A percentile compares a stretch with the other conserved stretches of the same genome.
Conservation (phyloP, 2,888 invertebrate genomes). For the Campaea margaritaria region DNA sequence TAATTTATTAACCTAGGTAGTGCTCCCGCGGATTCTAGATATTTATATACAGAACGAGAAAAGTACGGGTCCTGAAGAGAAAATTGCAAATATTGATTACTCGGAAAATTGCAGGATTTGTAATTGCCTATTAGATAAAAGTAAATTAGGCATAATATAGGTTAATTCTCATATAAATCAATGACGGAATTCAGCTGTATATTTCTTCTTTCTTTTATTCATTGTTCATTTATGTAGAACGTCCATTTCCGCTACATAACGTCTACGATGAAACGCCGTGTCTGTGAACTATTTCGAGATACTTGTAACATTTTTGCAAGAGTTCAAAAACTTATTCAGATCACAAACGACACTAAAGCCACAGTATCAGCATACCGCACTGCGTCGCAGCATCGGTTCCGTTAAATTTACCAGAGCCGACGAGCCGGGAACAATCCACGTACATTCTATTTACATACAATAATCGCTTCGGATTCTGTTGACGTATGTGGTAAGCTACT, state of each 20-base stretch:
- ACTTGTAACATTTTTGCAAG: neutral
- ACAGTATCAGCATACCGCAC: slow-evolving; percentile 58
- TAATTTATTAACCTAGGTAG: too few relatives aligned
- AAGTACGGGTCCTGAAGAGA: too few relatives aligned
- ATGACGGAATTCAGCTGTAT: too few relatives aligned
- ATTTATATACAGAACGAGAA: too few relatives aligned
- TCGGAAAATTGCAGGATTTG: too few relatives aligned
- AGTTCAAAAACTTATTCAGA: slow-evolving; percentile 7
- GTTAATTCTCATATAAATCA: too few relatives aligned
- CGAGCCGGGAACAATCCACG: slow-evolving; percentile 65
- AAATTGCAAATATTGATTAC: too few relatives aligned
- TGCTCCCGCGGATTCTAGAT: too few relatives aligned
- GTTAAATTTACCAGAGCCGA: slow-evolving; percentile 73
- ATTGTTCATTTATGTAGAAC: too few relatives aligned
- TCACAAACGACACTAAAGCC: slow-evolving; percentile 35
- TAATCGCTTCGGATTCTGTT: slow-evolving; percentile 53
- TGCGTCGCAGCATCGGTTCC: slow-evolving; percentile 69
- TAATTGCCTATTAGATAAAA: too few relatives aligned
- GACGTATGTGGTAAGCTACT: slow-evolving; percentile 48
- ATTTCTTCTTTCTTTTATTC: too few relatives aligned
- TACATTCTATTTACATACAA: slow-evolving; percentile 61
- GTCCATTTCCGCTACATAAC: neutral
- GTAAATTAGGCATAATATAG: too few relatives aligned
- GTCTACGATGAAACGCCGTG: neutral
- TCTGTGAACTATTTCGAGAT: neutral